These are phyloP conservation scores for Pangasianodon hypophthalmus DNA, from an alignment of 2,113 vertebrate species.

Conservation along the genomic window DNA sequence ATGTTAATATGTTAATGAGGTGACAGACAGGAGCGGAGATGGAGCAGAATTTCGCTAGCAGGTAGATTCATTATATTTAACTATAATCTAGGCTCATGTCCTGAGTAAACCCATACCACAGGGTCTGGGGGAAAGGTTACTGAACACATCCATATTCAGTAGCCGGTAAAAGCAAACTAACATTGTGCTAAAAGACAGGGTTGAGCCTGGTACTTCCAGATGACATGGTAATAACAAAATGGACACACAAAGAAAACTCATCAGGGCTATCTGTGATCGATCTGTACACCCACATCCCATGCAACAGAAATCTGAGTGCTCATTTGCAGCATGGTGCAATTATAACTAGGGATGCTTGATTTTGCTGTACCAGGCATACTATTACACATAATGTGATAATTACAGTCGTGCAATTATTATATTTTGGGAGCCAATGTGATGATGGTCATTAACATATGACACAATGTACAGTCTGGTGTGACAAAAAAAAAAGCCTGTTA, in stretches of 20 bases:
- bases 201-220: neutral
- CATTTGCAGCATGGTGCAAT: slow-evolving; percentile 1
- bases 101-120: neutral
- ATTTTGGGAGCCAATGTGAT: slow-evolving; percentile 11
- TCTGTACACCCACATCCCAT: neutral
- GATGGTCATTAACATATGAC: slow-evolving; percentile 18
- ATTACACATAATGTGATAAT: slow-evolving; percentile 22
- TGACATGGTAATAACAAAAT: neutral
- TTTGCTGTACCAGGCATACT: slow-evolving; percentile 11
- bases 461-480: neutral
- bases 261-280: neutral
- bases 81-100: neutral
- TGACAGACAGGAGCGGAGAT: neutral
- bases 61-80: neutral
- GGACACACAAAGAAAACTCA: neutral
- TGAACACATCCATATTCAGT: neutral
- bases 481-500: neutral
- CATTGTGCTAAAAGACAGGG: neutral
- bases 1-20: neutral
- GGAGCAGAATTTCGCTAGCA: neutral
- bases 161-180: neutral
- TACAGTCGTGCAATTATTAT: slow-evolving; percentile 29
- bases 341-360: neutral
- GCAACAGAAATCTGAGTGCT: neutral
- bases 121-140: neutral